Base-by-base conservation (phyloP, 2,888 invertebrate genomes). In the Caenorhabditis sp. region DNA sequence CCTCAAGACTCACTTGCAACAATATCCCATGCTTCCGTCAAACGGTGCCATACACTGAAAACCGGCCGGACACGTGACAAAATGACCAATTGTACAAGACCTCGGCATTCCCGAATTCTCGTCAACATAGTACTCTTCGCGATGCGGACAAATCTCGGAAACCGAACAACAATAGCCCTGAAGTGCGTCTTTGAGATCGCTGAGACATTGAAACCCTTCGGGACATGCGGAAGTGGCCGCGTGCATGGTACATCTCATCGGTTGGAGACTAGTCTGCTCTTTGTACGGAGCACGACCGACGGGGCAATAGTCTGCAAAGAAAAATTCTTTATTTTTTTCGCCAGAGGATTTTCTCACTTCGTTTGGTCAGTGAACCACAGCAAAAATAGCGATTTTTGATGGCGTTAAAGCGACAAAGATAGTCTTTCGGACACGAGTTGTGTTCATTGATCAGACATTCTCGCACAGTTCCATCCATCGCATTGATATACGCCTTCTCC, bases 401-500 rank as follows among this genome's bases (percentile, higher is more conserved):
- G 8, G 79, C 62, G 62, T 82, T 83, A 71, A 82, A 83, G 24
- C 84, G 73, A 62, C 84, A 84, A 21, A 83, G 75, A 58, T 80
- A 84, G 63, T 81, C 79, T 19, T 69, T 68, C 2, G 83, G 82
- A 66, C 84, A 84, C 0, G 80, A 77, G 57, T 77, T 77, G 27
- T 78, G 81, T 58, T 82, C 81, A 68, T 81, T 84, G 68, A 81
- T 80, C 17, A 82, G 27, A 55, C 84, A 84, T 53, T 83, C 81
- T 19, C 80, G 51, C 1, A 81, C 80, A 5, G 79, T 80, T 65
- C 79, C 76, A 57, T 83, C 83, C 62, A 82, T 65, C 0, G 84
- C 80, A 58, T 85, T 84, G 54, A 85, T 77, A 69, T 83, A 86
- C 0, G 86, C 82, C 67, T 69, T 82, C 69, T 85, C 85, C 2